Conservation (phyloP, 2,113 vertebrate genomes). For the Podocnemis expansa region DNA sequence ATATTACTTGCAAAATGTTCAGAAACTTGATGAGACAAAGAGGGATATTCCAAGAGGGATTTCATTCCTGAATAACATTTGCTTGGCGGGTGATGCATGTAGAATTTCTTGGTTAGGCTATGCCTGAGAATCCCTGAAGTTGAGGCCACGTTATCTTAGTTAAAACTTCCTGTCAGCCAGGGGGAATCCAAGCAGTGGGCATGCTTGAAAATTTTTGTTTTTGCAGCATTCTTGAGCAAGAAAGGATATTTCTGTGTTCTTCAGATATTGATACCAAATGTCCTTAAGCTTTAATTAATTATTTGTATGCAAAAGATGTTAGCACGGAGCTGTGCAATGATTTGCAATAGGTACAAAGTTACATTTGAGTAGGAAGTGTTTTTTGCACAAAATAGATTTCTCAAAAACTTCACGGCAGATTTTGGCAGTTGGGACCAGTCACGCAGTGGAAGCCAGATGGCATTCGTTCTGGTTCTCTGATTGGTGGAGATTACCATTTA, state of each 20-base stretch:
- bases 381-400: not conserved
- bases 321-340: not conserved
- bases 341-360: not conserved
- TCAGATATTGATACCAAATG: not conserved
- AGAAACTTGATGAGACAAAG: not conserved
- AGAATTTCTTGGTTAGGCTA: not conserved
- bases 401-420: not conserved
- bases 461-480: not conserved
- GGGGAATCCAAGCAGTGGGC: not conserved
- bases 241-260: not conserved
- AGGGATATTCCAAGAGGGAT: not conserved
- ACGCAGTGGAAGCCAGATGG: not conserved
- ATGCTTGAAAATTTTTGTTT: not conserved
- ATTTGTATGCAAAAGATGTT: not conserved
- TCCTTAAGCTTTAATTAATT: not conserved
- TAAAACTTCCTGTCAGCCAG: not conserved
- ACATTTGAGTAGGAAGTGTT: not conserved
- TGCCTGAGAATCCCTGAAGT: not conserved
- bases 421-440: not conserved
- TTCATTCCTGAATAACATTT: rapidly evolving
- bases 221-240: not conserved
- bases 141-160: not conserved
- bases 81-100: rapidly evolving
- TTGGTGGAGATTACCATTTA: not conserved
- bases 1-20: not conserved